Evolutionary conservation across 2,888 invertebrate species (phyloP).

Genomic region (Schizaphis graminum): DNA sequence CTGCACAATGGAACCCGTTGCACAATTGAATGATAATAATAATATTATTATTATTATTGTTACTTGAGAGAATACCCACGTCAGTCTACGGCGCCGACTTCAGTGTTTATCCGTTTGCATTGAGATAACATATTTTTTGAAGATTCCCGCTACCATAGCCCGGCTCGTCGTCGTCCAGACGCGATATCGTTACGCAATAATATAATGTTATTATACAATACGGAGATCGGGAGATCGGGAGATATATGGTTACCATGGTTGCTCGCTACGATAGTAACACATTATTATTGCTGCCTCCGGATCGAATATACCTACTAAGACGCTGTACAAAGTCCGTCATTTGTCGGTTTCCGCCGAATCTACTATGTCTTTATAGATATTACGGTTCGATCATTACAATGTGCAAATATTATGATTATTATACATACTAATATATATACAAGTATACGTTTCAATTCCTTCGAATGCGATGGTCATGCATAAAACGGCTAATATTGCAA

Average conservation of each 20-base stretch:
- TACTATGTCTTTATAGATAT: not conserved
- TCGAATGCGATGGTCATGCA: not conserved
- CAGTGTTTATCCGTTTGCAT: not conserved
- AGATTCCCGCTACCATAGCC: not conserved
- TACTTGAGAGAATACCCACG: not conserved
- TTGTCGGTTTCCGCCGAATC: not conserved
- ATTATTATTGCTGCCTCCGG: not conserved
- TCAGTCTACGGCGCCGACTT: not conserved
- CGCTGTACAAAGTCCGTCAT: not conserved
- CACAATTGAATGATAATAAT: conserved; percentile 7
- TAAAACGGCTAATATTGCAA: not conserved
- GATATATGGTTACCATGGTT: not conserved
- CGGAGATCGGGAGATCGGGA: not conserved
- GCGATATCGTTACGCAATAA: not conserved
- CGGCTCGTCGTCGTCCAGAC: not conserved
- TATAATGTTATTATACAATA: not conserved
- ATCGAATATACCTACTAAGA: not conserved
- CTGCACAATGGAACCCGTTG: not conserved
- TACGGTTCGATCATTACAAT: not conserved
- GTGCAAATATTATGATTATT: not conserved
- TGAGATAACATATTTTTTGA: not conserved
- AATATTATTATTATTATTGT: not conserved
- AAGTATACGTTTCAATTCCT: not conserved
- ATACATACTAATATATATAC: not conserved
- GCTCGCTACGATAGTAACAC: not conserved